Evolutionary conservation across 2,888 invertebrate species (phyloP).

Genomic region (Acronicta psi): DNA sequence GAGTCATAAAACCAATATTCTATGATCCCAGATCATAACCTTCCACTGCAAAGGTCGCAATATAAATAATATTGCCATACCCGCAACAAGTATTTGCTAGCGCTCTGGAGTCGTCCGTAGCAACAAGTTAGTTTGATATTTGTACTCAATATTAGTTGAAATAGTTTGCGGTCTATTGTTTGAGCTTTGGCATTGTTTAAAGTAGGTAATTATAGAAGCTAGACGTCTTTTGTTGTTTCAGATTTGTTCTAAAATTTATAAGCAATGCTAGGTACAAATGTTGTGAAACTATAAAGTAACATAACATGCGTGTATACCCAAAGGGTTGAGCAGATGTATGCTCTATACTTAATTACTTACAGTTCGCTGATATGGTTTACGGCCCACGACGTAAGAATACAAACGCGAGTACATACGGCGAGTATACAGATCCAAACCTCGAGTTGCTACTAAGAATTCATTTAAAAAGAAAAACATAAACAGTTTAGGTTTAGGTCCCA

Average conservation of each 20-base stretch:
- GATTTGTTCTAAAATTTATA: not conserved
- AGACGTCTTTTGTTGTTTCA: constrained; percentile 1
- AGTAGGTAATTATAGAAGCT: constrained; percentile 8
- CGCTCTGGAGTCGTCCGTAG: constrained; percentile 18
- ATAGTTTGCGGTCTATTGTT: constrained; percentile 19
- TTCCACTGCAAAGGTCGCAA: constrained; percentile 30
- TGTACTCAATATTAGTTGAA: constrained; percentile 33
- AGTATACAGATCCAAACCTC: too few relatives aligned
- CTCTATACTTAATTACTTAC: too few relatives aligned
- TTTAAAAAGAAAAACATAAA: too few relatives aligned
- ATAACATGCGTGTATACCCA: too few relatives aligned
- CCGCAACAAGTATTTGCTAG: constrained; percentile 36
- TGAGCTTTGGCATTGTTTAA: constrained; percentile 12
- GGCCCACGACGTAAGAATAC: too few relatives aligned
- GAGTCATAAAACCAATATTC: constrained; percentile 20
- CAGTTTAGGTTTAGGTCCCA: too few relatives aligned
- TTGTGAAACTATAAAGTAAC: too few relatives aligned
- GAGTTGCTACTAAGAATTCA: too few relatives aligned
- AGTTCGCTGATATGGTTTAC: too few relatives aligned
- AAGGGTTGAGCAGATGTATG: too few relatives aligned
- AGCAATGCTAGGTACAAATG: not conserved
- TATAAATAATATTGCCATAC: constrained; percentile 36
- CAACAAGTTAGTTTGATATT: constrained; percentile 41
- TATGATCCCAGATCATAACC: constrained; percentile 22
- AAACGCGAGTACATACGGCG: too few relatives aligned